These are phyloP conservation scores for Perca flavescens DNA, from an alignment of 2,113 vertebrate genomes.

Conservation along the genomic window DNA sequence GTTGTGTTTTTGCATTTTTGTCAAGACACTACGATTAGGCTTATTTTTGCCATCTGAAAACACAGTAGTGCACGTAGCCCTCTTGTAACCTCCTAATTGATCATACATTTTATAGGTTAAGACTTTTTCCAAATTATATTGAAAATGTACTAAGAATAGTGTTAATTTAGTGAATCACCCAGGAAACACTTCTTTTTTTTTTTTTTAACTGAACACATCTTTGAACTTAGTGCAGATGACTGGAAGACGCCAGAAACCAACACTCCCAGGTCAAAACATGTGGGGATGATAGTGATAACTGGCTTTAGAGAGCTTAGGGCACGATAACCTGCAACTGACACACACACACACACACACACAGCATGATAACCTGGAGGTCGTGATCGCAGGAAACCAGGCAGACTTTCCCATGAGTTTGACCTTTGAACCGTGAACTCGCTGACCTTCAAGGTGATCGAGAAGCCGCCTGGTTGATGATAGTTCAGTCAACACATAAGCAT, in stretches of 20 bases:
- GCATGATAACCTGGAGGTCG: conserved; percentile 62
- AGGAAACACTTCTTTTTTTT: no score
- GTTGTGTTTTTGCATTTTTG: conserved; percentile 16
- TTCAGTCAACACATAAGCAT: conserved; percentile 32
- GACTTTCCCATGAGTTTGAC: conserved; percentile 63
- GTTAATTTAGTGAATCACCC: not conserved
- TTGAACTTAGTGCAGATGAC: not conserved
- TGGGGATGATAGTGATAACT: conserved; percentile 12
- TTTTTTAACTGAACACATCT: not conserved
- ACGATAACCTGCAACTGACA: conserved; percentile 40
- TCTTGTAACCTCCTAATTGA: not conserved
- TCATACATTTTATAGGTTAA: no score
- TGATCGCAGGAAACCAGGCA: conserved; percentile 57
- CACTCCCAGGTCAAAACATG: conserved; percentile 17
- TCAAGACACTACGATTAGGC: not conserved
- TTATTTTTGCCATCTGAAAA: not conserved
- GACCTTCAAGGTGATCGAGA: conserved; percentile 45
- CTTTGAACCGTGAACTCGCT: conserved; percentile 39
- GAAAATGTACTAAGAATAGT: no score
- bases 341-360: conserved; percentile 29
- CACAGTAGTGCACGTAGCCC: not conserved
- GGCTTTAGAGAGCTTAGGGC: conserved; percentile 28
- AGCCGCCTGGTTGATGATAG: conserved; percentile 19
- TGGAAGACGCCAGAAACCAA: not conserved
- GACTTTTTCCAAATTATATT: no score